phyloP scores from a whole-genome alignment of 2,113 vertebrate genomes.

The Fulmarus glacialis region DNA sequence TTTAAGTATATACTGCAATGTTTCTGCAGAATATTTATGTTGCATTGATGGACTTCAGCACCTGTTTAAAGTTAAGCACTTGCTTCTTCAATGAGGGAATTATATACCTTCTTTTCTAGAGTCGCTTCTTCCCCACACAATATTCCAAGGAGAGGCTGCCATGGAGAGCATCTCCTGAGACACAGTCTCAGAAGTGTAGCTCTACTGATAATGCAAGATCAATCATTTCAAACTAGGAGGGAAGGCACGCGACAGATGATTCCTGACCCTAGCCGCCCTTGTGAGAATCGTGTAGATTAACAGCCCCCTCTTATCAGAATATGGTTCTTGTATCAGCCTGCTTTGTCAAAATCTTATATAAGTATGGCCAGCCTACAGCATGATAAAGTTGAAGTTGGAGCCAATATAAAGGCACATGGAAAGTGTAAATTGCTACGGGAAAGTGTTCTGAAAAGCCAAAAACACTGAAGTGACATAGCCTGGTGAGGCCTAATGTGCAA shows the following conservation, averaged over 20 bases:
- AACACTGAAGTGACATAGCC: background rate
- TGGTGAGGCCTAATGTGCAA: background rate
- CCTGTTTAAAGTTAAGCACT: slow-evolving; percentile 26
- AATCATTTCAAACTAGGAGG: background rate
- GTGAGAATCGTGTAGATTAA: background rate
- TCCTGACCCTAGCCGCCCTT: background rate
- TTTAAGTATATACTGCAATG: background rate
- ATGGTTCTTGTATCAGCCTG: background rate
- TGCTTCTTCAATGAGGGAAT: background rate
- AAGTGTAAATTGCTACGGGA: background rate
- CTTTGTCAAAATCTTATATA: background rate
- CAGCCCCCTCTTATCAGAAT: background rate
- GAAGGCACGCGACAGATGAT: background rate
- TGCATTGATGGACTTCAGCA: background rate
- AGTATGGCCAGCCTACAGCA: background rate
- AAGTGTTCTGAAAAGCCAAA: background rate
- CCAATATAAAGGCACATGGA: fast-evolving
- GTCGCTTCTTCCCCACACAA: background rate
- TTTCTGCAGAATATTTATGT: background rate
- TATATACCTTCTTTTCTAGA: background rate
- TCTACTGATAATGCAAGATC: background rate
- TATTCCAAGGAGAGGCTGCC: background rate
- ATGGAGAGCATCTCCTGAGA: background rate
- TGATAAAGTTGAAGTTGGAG: background rate
- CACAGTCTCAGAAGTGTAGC: background rate